Evolutionary conservation across 2,888 invertebrate species (phyloP), one percentile per base, ranked within the genome.

Genomic region (Acanthococcus lagerstroemiae): DNA sequence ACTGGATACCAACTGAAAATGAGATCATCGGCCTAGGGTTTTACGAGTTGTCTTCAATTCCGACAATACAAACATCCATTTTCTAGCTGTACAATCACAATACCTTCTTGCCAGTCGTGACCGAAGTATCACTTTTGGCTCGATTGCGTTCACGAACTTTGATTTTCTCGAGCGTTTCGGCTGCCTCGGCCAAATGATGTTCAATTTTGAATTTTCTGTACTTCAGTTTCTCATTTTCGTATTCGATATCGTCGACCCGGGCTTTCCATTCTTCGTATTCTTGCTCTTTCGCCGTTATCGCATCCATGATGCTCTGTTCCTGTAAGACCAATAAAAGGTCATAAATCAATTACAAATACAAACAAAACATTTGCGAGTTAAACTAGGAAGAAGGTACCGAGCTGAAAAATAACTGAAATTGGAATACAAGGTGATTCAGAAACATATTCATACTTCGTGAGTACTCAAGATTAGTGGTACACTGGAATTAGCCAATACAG

Each of bases 241-340:
- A 97, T 75, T 95, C 94, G 65, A 95, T 78, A 76, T 97, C 97
- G 73, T 97, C 96, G 56, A 95, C 88, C 79, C 95, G 93, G 77
- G 95, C 95, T 75, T 91, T 88, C 65, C 95, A 79, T 76, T 97
- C 96, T 0, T 95, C 95, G 69, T 87, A 90, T 78, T 95, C 90
- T 0, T 95, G 95, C 77, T 96, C 95, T 71, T 91, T 85, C n/a
- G 90, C 90, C 60, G 89, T 90, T 60, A 93, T 83, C 0, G 88
- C 87, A 74, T 95, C 93, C 30, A 22, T 27, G 22, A 63, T 63
- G 27, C 24, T 54, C 54, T 54, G 52, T 37, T 63, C 63, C 63
- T 63, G 15, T 4, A 17, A 48, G 37, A 60, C n/a, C n/a, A 22
- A 9, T 57, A 4, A 22, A n/a, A 44, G n/a, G 24, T 37, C 37